These are phyloP conservation scores for Ylistrum balloti DNA, from an alignment of 1,140 invertebrate genomes.

Conservation along the genomic window DNA sequence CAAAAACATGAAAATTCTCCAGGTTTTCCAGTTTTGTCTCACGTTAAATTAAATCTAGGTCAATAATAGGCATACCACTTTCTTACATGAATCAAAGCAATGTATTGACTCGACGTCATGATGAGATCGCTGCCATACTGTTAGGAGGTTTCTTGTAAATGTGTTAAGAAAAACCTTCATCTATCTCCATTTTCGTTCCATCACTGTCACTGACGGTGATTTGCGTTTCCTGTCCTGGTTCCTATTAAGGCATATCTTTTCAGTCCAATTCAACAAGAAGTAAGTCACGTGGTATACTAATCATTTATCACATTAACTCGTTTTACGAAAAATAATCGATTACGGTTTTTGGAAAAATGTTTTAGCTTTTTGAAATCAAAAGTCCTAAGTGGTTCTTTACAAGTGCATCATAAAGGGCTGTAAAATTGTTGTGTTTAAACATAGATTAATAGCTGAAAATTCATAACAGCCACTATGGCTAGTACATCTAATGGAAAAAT, in stretches of 20 bases:
- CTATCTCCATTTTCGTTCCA: no score
- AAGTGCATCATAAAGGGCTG: neutral
- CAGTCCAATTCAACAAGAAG: neutral
- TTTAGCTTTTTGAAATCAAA: neutral
- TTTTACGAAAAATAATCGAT: conserved; percentile 3
- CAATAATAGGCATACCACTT: no score
- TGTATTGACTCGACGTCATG: no score
- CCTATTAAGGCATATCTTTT: neutral
- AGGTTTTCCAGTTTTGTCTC: no score
- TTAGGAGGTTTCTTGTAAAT: neutral
- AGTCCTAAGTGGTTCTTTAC: neutral
- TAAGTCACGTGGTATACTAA: neutral
- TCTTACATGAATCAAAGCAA: no score
- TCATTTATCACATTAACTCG: neutral
- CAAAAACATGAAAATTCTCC: no score
- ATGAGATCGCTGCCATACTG: neutral
- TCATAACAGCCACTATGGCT: neutral
- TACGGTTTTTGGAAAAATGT: neutral
- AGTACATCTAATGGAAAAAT: conserved; percentile 2
- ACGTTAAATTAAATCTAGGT: no score
- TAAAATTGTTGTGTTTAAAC: neutral
- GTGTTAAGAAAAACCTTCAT: no score
- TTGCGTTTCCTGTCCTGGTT: neutral
- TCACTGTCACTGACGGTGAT: no score
- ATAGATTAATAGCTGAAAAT: neutral